Evolutionary conservation across 1,140 invertebrate genomes (phyloP).

Genomic region (Notospermus geniculatus): DNA sequence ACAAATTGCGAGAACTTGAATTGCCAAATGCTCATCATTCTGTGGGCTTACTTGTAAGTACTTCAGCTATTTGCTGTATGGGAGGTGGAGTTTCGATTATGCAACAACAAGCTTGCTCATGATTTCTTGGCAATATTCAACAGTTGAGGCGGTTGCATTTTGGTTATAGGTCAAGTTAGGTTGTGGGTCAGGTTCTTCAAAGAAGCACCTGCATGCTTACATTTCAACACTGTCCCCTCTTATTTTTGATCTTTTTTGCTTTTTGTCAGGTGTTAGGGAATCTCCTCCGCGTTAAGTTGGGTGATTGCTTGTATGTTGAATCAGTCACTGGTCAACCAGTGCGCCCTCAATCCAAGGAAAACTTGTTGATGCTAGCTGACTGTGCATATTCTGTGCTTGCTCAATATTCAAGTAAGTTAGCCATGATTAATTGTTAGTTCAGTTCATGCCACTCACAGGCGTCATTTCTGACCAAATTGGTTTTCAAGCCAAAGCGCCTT

Average conservation of each 20-base stretch:
- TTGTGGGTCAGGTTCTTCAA: too few species aligned
- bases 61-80: too few species aligned
- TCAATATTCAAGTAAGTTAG: too few species aligned
- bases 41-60: conserved; percentile 40
- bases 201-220: too few species aligned
- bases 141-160: too few species aligned
- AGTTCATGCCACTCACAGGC: neutral
- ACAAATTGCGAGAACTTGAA: neutral
- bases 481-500: too few species aligned
- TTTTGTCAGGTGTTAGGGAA: conserved; percentile 37
- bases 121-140: too few species aligned
- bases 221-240: too few species aligned
- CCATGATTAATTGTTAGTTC: too few species aligned
- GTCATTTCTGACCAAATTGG: neutral
- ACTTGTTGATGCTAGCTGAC: conserved; percentile 35
- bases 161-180: too few species aligned
- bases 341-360: conserved; percentile 22
- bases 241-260: conserved; percentile 6
- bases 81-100: too few species aligned
- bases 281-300: conserved; percentile 29
- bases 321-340: conserved; percentile 28
- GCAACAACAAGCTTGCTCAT: too few species aligned
- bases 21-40: conserved; percentile 35
- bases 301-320: conserved; percentile 24
- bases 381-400: conserved; percentile 34